A percentile compares a stretch with the other conserved stretches of the same genome.
Evolutionary conservation across 53 echinoderm and acorn worm genomes (phyloP).

Genomic region (Hippasteria phrygiana): DNA sequence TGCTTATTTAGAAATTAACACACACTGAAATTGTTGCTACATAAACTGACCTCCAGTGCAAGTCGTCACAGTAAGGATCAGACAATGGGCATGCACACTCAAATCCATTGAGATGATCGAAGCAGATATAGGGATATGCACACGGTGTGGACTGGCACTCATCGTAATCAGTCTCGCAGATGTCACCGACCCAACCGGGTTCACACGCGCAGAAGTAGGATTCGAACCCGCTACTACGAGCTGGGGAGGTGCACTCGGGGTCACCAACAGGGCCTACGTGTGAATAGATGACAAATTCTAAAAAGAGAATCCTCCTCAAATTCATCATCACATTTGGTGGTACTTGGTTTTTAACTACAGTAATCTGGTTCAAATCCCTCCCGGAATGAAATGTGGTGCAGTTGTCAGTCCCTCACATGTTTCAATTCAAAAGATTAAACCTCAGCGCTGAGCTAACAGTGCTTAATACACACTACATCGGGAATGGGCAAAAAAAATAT

Average conservation of each 20-base stretch:
- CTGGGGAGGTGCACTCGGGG: constrained; percentile 39
- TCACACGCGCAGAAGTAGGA: constrained; percentile 55
- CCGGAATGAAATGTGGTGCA: no score
- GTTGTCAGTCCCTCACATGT: no score
- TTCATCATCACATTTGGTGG: no score
- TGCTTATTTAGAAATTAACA: neutral
- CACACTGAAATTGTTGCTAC: no score
- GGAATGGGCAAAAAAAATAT: no score
- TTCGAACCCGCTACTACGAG: constrained; percentile 51
- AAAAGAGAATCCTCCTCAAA: no score
- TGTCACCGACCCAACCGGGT: constrained; percentile 62
- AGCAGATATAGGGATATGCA: constrained; percentile 41
- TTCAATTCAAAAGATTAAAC: no score
- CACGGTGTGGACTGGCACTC: constrained; percentile 51
- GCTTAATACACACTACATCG: no score
- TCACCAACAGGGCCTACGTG: constrained; percentile 57
- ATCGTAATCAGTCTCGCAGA: constrained; percentile 58
- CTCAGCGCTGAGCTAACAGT: no score
- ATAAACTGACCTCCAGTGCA: constrained; percentile 38
- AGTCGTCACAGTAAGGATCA: constrained; percentile 9
- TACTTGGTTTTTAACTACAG: no score
- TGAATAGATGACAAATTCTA: no score
- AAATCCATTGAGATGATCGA: constrained; percentile 24
- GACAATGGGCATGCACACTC: constrained; percentile 26
- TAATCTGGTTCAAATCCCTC: no score